Evolutionary conservation across 2,113 vertebrate species (phyloP).

Genomic region (Thunnus thynnus): DNA sequence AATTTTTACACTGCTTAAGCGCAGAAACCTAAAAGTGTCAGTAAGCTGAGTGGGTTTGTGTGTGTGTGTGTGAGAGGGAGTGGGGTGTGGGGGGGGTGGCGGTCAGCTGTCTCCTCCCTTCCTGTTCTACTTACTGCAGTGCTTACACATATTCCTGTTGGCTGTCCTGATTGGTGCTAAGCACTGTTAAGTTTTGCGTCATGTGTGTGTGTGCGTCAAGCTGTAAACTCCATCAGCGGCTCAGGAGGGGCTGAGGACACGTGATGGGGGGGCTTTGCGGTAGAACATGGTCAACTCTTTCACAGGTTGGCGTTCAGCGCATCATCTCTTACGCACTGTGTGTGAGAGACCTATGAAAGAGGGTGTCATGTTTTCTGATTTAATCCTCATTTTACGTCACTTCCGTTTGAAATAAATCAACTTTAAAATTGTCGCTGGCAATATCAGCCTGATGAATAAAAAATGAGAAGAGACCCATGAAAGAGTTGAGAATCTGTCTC

Average conservation of each 20-base stretch:
- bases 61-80: background rate
- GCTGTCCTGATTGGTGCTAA: constrained; percentile 75
- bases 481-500: no score
- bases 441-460: background rate
- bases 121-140: constrained; percentile 69
- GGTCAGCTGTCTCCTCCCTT: constrained; percentile 31
- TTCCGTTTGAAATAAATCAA: background rate
- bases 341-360: background rate
- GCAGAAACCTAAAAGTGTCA: constrained; percentile 54
- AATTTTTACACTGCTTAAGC: constrained; percentile 54
- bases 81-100: background rate
- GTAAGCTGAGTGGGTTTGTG: background rate
- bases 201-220: constrained; percentile 67
- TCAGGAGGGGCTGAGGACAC: constrained; percentile 48
- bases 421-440: background rate
- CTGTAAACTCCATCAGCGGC: constrained; percentile 56
- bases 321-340: constrained; percentile 55
- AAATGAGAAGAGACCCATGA: no score
- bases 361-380: background rate
- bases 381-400: background rate
- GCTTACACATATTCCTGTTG: constrained; percentile 43
- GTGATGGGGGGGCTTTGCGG: constrained; percentile 50
- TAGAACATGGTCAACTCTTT: constrained; percentile 51
- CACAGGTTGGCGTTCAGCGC: constrained; percentile 20
- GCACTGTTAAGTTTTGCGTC: constrained; percentile 74